Evolutionary conservation across 2,113 vertebrate species (phyloP), one percentile per base, ranked within the genome.

Genomic region (Penelope pileata): DNA sequence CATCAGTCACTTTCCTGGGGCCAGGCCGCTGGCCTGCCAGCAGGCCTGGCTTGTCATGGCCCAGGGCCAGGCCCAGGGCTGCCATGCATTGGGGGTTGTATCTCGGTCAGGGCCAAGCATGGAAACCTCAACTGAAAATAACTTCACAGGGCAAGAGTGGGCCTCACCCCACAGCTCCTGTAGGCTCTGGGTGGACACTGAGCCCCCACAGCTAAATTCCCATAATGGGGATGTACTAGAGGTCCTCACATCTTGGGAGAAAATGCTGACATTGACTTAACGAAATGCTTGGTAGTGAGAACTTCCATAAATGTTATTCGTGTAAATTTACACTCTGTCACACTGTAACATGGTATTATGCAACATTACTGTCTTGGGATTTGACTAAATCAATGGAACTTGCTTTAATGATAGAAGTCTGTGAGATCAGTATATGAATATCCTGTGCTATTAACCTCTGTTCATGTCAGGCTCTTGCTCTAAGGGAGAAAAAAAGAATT

Each of bases 221-320:
- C 7, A 4, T 3, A 42, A 53, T 5, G 9, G 29, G 3, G 11
- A 27, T 2, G 2, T 0, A 2, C 24, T 24, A 0, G 0, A 11
- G 24, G 26, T 8, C 22, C 38, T 73, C 30, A 10, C 13, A 22
- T 6, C n/a, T 66, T 5, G 7, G 34, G 54, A 83, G 24, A 5
- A 81, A 89, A 69, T 16, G 16, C 6, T 69, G 54, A 7, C 1
- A 3, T 68, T 81, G 26, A 34, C 15, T 38, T 24, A 68, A 50
- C 27, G 43, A 26, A 34, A 4, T 60, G 23, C 6, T 13, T 82
- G 29, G 24, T 47, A 79, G 36, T 6, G 14, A 68, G 51, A 1
- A 4, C 42, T 76, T 80, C 62, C 7, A 21, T 50, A 53, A 72
- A 26, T 18, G 10, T 7, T 29, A 16, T 67, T 75, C 75, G n/a